These are phyloP conservation scores for Pteromalus puparum DNA, from an alignment of 1,140 invertebrate species.

Conservation along the genomic window DNA sequence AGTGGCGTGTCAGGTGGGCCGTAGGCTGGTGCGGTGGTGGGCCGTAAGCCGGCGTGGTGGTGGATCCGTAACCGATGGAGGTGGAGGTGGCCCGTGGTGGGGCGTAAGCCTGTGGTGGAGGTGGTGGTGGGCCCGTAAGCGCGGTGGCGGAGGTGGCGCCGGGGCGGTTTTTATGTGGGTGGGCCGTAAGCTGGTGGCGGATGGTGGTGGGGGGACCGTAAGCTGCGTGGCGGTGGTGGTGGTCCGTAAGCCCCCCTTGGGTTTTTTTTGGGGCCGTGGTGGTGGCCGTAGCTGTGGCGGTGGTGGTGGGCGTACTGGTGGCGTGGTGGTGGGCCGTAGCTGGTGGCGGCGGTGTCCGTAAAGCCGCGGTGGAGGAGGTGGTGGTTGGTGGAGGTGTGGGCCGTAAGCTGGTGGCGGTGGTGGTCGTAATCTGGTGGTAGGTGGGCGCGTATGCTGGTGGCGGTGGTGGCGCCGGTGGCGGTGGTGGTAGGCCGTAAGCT, in stretches of 20 bases:
- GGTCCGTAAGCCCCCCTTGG: too few relatives aligned
- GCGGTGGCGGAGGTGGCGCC: background rate
- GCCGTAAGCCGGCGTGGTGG: background rate
- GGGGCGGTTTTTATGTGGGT: too few relatives aligned
- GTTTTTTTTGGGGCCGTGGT: too few relatives aligned
- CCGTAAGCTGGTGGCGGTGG: background rate
- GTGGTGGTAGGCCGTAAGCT: background rate
- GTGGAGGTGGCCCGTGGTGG: background rate
- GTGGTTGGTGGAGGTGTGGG: background rate
- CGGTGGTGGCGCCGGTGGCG: slow-evolving; percentile 10
- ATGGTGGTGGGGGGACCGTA: background rate
- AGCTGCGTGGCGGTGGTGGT: background rate
- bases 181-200: background rate
- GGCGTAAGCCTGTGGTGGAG: background rate
- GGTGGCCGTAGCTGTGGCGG: background rate
- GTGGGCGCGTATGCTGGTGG: background rate
- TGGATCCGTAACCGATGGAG: background rate
- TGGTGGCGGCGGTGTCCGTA: slow-evolving; percentile 4
- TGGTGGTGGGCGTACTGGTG: background rate
- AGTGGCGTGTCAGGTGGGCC: too few relatives aligned
- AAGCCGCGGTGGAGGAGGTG: slow-evolving; percentile 1
- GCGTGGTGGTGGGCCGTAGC: background rate
- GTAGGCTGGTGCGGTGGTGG: background rate
- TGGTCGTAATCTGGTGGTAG: background rate
- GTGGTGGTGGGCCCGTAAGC: background rate